These are phyloP conservation scores for Euclidia mi DNA, from an alignment of 2,888 invertebrate species.

Conservation along the genomic window DNA sequence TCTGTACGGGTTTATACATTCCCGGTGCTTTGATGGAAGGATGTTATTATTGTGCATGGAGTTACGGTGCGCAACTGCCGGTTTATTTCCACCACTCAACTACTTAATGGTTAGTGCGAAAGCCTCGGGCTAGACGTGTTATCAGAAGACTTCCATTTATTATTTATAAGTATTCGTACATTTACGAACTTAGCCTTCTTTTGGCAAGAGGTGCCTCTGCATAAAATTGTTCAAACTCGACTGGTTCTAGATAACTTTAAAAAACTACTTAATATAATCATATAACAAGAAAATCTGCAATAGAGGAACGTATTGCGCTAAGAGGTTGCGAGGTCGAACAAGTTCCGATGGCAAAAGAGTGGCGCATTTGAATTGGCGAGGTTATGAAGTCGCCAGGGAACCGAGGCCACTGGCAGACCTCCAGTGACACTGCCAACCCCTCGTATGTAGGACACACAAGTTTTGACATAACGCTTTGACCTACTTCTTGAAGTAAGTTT, in stretches of 20 bases:
- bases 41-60: conserved; percentile 1
- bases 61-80: conserved; percentile 1
- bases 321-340: conserved; percentile 27
- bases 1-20: neutral
- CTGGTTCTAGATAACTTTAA: too few species aligned
- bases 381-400: conserved; percentile 61
- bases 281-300: conserved; percentile 29
- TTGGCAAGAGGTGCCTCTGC: too few species aligned
- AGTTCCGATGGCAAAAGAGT: conserved; percentile 51
- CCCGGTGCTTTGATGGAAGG: neutral
- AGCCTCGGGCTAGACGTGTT: neutral
- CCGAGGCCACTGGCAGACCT: conserved; percentile 72
- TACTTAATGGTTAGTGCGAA: conserved; percentile 3
- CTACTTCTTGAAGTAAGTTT: conserved; percentile 60
- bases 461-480: conserved; percentile 71
- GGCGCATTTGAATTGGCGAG: conserved; percentile 63
- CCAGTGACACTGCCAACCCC: conserved; percentile 72
- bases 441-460: conserved; percentile 75
- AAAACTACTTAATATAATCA: neutral
- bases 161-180: neutral
- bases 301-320: conserved; percentile 33
- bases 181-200: conserved; percentile 1
- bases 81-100: conserved; percentile 8
- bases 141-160: neutral
- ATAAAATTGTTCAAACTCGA: too few species aligned